Percentiles rank a stretch among this genome's conserved stretches.
phyloP scores from a whole-genome alignment of 2,113 vertebrate species.

The Eidolon helvum region DNA sequence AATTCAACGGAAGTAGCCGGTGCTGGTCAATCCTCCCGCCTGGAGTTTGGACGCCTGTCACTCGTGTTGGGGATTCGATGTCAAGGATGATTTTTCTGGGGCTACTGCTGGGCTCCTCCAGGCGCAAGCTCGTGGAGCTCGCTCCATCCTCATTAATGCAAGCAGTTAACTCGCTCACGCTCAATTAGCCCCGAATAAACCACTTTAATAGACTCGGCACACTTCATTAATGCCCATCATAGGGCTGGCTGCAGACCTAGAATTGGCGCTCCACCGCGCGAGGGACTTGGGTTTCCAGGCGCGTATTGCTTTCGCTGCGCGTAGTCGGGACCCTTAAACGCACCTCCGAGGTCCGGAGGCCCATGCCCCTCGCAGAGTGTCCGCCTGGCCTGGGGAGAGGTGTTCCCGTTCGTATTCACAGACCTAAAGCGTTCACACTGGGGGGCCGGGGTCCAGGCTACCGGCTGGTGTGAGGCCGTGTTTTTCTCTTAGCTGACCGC shows the following conservation, averaged over 20 bases:
- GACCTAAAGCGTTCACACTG: neutral
- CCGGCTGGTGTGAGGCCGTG: neutral
- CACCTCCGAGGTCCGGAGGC: neutral
- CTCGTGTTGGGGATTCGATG: conserved; percentile 69
- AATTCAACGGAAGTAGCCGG: neutral
- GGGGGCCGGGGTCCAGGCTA: neutral
- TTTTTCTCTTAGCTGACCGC: conserved; percentile 4
- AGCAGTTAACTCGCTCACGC: conserved; percentile 84
- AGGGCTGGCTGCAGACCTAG: conserved; percentile 52
- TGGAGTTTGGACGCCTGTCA: conserved; percentile 73
- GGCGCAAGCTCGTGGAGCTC: conserved; percentile 69
- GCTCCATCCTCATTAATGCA: conserved; percentile 81
- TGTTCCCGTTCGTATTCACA: neutral
- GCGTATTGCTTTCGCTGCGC: neutral
- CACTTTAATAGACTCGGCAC: conserved; percentile 82
- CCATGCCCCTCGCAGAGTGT: neutral
- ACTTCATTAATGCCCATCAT: conserved; percentile 80
- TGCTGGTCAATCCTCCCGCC: neutral
- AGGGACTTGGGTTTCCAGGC: neutral
- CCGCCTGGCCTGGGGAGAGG: neutral
- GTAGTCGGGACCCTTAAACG: neutral
- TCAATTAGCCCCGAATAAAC: conserved; percentile 83
- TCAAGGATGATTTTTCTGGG: conserved; percentile 78
- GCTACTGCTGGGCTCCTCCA: conserved; percentile 65
- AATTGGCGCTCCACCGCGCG: neutral